Conservation (phyloP, 2,888 invertebrate genomes). For the Drosophila buzzatii region DNA sequence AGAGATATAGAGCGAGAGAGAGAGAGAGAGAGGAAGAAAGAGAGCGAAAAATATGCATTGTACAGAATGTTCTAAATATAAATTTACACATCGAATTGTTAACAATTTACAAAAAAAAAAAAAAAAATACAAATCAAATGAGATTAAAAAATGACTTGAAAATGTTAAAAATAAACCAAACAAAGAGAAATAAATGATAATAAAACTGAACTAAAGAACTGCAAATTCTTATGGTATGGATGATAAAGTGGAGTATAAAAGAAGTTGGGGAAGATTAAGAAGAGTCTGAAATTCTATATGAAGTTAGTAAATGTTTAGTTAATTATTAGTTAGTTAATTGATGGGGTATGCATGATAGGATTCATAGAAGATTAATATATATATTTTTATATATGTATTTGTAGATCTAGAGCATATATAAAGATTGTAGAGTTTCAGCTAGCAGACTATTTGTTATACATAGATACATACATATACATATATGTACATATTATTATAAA, state of each 20-base stretch:
- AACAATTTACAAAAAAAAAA: conserved; percentile 51
- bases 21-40: not conserved
- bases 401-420: too few relatives aligned
- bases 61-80: conserved; percentile 41
- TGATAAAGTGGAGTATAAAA: not conserved
- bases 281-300: too few relatives aligned
- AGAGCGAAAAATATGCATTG: conserved; percentile 19
- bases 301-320: too few relatives aligned
- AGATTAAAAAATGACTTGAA: conserved; percentile 14
- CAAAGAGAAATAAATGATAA: conserved; percentile 5
- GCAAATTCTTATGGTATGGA: not conserved
- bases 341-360: too few relatives aligned
- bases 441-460: too few relatives aligned
- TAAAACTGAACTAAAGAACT: conserved; percentile 2
- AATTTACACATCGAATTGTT: conserved; percentile 56
- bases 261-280: not conserved
- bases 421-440: too few relatives aligned
- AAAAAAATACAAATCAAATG: conserved; percentile 5
- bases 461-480: too few relatives aligned
- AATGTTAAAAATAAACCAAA: conserved; percentile 18
- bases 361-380: too few relatives aligned
- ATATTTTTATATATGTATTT: too few relatives aligned
- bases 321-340: too few relatives aligned
- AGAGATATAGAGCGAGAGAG: not conserved
- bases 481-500: too few relatives aligned